phyloP scores from a whole-genome alignment of 2,113 vertebrate genomes.

The Xiphophorus hellerii region DNA sequence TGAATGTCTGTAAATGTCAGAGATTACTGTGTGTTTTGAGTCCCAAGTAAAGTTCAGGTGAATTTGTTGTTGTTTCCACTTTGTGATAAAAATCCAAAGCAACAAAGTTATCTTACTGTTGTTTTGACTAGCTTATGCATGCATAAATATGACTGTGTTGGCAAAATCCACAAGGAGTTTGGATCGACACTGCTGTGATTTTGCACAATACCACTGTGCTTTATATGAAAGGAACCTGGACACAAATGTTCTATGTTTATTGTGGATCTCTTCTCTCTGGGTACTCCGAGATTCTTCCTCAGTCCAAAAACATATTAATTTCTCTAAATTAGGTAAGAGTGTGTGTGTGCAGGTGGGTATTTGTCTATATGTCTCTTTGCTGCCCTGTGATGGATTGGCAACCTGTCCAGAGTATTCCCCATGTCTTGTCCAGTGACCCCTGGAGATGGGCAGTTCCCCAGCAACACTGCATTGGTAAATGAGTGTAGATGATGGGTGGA shows the following conservation, averaged over 20 bases:
- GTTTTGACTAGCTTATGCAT: not conserved
- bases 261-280: not conserved
- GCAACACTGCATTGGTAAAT: not conserved
- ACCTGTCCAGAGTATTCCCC: too few species aligned
- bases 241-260: not conserved
- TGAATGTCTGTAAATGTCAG: constrained; percentile 67
- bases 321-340: not conserved
- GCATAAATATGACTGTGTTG: not conserved
- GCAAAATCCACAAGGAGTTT: not conserved
- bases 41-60: constrained; percentile 55
- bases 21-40: constrained; percentile 50
- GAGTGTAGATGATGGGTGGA: not conserved
- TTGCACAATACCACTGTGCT: not conserved
- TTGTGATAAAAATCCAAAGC: constrained; percentile 6
- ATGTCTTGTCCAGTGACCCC: not conserved
- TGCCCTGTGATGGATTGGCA: too few species aligned
- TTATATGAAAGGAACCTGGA: not conserved
- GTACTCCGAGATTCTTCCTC: not conserved
- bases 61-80: constrained; percentile 40
- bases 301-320: not conserved
- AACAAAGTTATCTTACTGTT: not conserved
- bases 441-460: not conserved
- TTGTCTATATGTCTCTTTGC: too few species aligned
- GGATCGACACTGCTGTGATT: too few species aligned
- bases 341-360: too few species aligned